A percentile compares a stretch with the other conserved stretches of the same genome.
Conservation (phyloP, 2,888 invertebrate genomes). For the Drosophila trichaetosa region DNA sequence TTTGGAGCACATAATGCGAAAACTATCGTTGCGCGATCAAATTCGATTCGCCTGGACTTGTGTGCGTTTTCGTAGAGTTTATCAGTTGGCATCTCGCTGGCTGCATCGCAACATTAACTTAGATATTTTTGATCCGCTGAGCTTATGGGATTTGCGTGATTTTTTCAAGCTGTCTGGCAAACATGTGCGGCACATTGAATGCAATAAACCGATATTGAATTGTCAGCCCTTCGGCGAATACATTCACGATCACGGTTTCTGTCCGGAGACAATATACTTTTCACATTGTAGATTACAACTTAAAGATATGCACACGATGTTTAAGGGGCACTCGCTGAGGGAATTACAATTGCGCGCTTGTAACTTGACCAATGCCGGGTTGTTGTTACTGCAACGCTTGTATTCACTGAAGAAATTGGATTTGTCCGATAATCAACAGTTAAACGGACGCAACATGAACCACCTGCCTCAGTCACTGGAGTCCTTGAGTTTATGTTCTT, state of each 20-base stretch:
- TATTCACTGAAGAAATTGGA: conserved; percentile 6
- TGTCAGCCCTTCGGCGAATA: conserved; percentile 33
- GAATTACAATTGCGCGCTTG: conserved; percentile 31
- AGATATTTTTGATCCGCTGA: conserved; percentile 28
- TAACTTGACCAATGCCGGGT: background rate
- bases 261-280: conserved; percentile 22
- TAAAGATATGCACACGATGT: conserved; percentile 24
- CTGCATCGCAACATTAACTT: conserved; percentile 21
- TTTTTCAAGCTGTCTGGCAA: conserved; percentile 36
- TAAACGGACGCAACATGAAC: conserved; percentile 36
- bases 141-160: conserved; percentile 44
- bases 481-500: conserved; percentile 12
- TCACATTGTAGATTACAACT: conserved; percentile 10
- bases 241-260: conserved; percentile 33
- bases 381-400: conserved; percentile 20
- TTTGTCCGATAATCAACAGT: conserved; percentile 33
- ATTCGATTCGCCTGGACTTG: conserved; percentile 45
- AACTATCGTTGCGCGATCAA: conserved; percentile 34
- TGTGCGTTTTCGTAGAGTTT: conserved; percentile 26
- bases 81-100: conserved; percentile 22
- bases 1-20: conserved; percentile 29
- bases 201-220: conserved; percentile 21
- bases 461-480: conserved; percentile 20
- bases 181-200: conserved; percentile 27
- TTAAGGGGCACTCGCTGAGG: background rate